Conservation (phyloP, 2,797 vertebrate species). For the Enteromius unitaeniatus region DNA sequence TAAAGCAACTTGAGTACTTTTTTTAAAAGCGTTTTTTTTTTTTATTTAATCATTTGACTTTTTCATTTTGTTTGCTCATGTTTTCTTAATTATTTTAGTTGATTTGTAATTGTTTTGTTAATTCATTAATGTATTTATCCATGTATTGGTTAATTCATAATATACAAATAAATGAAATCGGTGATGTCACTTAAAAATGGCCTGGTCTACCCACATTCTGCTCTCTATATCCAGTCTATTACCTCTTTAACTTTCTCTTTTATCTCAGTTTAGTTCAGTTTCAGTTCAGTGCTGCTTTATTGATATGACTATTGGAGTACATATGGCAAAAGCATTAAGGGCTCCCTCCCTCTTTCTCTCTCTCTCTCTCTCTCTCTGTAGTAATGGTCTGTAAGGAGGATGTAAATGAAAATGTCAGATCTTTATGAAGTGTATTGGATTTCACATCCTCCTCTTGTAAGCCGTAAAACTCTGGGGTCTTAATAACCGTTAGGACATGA, state of each 20-base stretch:
- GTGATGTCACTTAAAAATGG: neutral
- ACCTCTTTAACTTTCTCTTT: neutral
- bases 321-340: conserved; percentile 1
- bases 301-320: conserved; percentile 11
- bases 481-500: conserved; percentile 17
- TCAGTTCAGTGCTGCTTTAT: neutral
- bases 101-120: neutral
- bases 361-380: conserved; percentile 59
- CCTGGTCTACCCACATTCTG: neutral
- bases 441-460: conserved; percentile 34
- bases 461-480: conserved; percentile 24
- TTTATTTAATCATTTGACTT: neutral
- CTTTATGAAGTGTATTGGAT: conserved; percentile 47
- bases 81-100: neutral
- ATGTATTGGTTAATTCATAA: neutral
- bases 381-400: conserved; percentile 55
- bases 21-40: neutral
- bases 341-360: neutral
- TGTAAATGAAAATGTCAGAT: conserved; percentile 44
- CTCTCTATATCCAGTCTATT: conserved; percentile 1
- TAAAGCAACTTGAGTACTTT: neutral
- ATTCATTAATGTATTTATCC: neutral
- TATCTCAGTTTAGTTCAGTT: conserved; percentile 1
- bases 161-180: too few species aligned
- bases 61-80: neutral